phyloP scores from a whole-genome alignment of 1,140 invertebrate genomes.

The Brachionus rubens region DNA sequence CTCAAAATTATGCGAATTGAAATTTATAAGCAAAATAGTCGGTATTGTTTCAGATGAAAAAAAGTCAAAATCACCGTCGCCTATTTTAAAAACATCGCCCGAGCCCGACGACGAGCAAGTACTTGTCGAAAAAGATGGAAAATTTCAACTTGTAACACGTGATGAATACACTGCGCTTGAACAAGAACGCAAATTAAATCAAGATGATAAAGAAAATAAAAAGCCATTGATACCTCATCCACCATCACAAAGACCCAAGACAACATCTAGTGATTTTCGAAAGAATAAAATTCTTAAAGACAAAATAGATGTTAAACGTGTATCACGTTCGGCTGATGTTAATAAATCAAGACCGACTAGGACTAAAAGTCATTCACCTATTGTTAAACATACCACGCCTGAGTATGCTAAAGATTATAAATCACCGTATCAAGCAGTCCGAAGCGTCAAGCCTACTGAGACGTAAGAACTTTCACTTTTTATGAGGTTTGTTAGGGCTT shows the following conservation, averaged over 20 bases:
- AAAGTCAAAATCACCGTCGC: not conserved
- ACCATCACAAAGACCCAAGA: conserved; percentile 19
- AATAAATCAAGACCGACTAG: not conserved
- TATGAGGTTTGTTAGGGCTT: too few species aligned
- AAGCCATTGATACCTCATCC: conserved; percentile 13
- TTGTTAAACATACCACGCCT: conserved; percentile 11
- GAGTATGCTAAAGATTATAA: conserved; percentile 44
- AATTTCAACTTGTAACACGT: not conserved
- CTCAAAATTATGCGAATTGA: not conserved
- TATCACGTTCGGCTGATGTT: not conserved
- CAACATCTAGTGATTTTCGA: conserved; percentile 3
- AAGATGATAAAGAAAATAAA: not conserved
- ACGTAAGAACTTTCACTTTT: not conserved
- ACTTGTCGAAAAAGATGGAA: conserved; percentile 36
- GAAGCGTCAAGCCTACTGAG: not conserved
- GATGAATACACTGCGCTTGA: conserved; percentile 22
- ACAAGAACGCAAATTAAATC: not conserved
- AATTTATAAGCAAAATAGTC: conserved; percentile 1
- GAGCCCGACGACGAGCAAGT: not conserved
- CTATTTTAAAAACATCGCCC: not conserved
- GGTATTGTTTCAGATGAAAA: not conserved
- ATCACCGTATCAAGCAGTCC: conserved; percentile 31
- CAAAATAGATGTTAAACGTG: not conserved
- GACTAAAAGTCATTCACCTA: conserved; percentile 7
- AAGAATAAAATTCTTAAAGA: conserved; percentile 3